phyloP scores from a whole-genome alignment of 2,797 vertebrate genomes.

The Coluber constrictor region DNA sequence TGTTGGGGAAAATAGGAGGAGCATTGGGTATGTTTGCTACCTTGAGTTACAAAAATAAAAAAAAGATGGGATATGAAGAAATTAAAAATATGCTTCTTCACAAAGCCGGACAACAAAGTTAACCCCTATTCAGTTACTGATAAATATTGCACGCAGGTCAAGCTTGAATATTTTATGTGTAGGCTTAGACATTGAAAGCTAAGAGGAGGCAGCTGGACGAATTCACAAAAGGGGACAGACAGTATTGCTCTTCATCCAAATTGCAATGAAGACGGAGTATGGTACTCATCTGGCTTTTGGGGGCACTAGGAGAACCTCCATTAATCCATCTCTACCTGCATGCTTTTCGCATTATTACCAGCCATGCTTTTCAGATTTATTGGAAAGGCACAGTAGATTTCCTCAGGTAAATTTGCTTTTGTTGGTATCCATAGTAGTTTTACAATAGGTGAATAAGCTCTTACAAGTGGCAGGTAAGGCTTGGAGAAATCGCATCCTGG shows the following conservation, averaged over 20 bases:
- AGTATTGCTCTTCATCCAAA: neutral
- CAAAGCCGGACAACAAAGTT: neutral
- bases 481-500: neutral
- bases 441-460: neutral
- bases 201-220: neutral
- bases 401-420: neutral
- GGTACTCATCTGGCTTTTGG: neutral
- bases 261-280: neutral
- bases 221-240: neutral
- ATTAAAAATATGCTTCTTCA: neutral
- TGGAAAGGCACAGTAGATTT: neutral
- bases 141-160: slow-evolving; percentile 25
- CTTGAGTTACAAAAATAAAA: neutral
- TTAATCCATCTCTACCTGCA: neutral
- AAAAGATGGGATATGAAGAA: neutral
- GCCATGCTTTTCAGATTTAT: neutral
- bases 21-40: neutral
- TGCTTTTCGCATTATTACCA: neutral
- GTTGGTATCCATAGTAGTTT: neutral
- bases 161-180: slow-evolving; percentile 36
- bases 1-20: neutral
- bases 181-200: neutral
- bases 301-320: neutral
- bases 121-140: neutral
- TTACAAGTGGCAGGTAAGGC: neutral